These are phyloP conservation scores for Sebastes itinus DNA, from an alignment of 2,797 vertebrate species.

Conservation along the genomic window DNA sequence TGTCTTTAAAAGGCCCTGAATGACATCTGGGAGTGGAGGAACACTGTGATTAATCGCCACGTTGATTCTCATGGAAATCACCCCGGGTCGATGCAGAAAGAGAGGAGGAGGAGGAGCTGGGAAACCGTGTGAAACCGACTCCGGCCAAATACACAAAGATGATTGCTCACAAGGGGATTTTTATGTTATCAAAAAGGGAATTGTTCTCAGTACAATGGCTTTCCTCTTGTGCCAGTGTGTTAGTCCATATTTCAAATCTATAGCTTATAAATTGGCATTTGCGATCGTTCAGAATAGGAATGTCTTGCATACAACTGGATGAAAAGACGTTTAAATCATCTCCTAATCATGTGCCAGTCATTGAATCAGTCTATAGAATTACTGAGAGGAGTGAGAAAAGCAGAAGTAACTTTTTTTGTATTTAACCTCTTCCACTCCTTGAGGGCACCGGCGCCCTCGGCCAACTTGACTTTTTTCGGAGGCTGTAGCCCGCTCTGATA, in stretches of 20 bases:
- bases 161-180: constrained; percentile 72
- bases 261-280: constrained; percentile 52
- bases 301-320: constrained; percentile 2
- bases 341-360: constrained; percentile 21
- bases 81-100: constrained; percentile 61
- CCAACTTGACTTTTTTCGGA: too few relatives aligned
- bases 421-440: background rate
- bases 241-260: constrained; percentile 54
- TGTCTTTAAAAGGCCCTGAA: constrained; percentile 82
- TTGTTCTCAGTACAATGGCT: constrained; percentile 57
- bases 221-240: constrained; percentile 38
- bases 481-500: too few relatives aligned
- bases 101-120: constrained; percentile 66
- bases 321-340: constrained; percentile 30
- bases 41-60: constrained; percentile 79
- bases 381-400: background rate
- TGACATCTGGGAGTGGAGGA: constrained; percentile 81
- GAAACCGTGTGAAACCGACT: constrained; percentile 77
- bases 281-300: constrained; percentile 11
- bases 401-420: background rate
- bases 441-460: too few relatives aligned
- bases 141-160: constrained; percentile 69
- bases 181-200: constrained; percentile 68
- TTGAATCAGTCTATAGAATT: background rate
- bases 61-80: constrained; percentile 85